Evolutionary conservation across 2,888 invertebrate species (phyloP), one percentile per base, ranked within the genome.

Genomic region (Dichetophora obliterata): DNA sequence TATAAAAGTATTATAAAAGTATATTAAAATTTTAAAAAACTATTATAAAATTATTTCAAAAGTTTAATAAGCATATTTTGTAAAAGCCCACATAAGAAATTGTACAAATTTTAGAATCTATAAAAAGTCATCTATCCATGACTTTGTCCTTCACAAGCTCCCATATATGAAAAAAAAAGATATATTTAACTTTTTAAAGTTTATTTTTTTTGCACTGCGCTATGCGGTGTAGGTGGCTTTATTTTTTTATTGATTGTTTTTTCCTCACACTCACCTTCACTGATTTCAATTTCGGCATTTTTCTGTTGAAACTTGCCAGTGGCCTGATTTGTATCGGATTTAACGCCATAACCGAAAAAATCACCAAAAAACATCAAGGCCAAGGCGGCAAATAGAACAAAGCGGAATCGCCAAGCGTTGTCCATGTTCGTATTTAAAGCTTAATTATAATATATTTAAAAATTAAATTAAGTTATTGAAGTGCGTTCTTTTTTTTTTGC

Each of bases 401-500:
- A 83, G 76, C 89, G 89, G 82, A 89, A 89, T 78, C 89, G 86
- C 90, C 90, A 89, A 78, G 88, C 89, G 69, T 88, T 85, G 80
- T 89, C 88, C 86, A 90, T 88, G 69, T 22, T 69, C 24, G 57
- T 43, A 59, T 4, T 74, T 65, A 43, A 43, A 43, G 11, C 43
- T 11, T 1, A 11, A 43, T 22, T 43, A 16, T 9, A 52, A 54
- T 54, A 76, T 34, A 43, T 31, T 77, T 68, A 48, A 48, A 31
- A 71, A 78, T 37, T 69, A 75, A 34, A 52, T 54, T 72, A 54
- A 57, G n/a, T 75, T 48, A 14, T 54, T 74, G 22, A 4, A 6
- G 37, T 5, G 4, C 8, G 4, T 37, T 37, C 8, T 74, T 27
- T 63, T 70, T 50, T 61, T 31, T 61, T 59, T 31, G 52, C 37